A percentile compares a stretch with the other conserved stretches of the same genome.
These are phyloP conservation scores for Hemithea aestivaria DNA, from an alignment of 2,888 invertebrate species.

Conservation along the genomic window DNA sequence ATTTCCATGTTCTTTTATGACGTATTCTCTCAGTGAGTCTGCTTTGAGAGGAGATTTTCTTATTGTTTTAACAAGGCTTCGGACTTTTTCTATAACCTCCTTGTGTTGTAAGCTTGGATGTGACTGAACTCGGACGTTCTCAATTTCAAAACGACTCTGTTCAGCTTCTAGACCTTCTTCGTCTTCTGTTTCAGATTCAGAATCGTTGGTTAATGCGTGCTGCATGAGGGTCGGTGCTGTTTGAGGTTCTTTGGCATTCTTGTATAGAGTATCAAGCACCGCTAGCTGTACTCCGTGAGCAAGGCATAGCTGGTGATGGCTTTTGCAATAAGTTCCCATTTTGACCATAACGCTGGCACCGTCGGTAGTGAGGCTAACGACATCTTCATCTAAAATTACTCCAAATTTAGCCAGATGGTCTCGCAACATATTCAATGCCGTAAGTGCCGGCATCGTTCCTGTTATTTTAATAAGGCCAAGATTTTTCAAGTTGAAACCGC, in stretches of 20 bases:
- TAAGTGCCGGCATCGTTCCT: not conserved
- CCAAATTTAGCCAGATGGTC: not conserved
- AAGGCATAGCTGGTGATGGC: constrained; percentile 1
- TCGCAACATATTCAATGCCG: not conserved
- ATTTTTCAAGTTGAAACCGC: not conserved
- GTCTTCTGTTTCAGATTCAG: constrained; percentile 1
- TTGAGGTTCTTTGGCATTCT: not conserved
- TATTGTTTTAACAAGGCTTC: no score
- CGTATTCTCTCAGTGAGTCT: not conserved
- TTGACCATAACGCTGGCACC: constrained; percentile 2
- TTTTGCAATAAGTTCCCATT: not conserved
- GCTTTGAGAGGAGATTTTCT: not conserved
- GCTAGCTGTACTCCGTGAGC: constrained; percentile 2
- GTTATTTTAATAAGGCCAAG: not conserved
- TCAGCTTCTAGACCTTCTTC: not conserved
- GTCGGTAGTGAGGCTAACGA: not conserved
- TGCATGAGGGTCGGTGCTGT: not conserved
- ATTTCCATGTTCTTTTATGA: not conserved
- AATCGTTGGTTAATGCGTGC: constrained; percentile 1
- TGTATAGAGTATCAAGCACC: not conserved
- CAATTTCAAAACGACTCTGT: not conserved
- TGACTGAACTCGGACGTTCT: not conserved
- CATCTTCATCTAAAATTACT: not conserved
- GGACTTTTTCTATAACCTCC: no score
- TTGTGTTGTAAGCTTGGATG: no score